phyloP scores from a whole-genome alignment of 2,113 vertebrate species.

The Salvator merianae region DNA sequence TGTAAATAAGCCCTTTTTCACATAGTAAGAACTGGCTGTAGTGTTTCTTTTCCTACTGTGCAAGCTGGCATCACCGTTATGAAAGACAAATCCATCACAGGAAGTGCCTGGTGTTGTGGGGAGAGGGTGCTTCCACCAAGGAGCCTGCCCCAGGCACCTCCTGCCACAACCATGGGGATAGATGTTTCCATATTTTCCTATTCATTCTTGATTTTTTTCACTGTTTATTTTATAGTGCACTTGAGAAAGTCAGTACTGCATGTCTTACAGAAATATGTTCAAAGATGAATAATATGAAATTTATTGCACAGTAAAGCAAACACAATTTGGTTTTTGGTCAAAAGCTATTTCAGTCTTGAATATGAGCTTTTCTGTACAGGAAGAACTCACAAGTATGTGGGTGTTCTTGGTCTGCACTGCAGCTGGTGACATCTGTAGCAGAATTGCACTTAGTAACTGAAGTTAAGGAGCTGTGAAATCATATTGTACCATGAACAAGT shows the following conservation, averaged over 20 bases:
- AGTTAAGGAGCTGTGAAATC: constrained; percentile 62
- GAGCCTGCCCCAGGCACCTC: too few relatives aligned
- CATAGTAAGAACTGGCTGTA: too few relatives aligned
- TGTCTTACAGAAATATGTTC: neutral
- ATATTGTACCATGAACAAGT: constrained; percentile 34
- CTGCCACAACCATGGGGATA: too few relatives aligned
- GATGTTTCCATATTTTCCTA: neutral
- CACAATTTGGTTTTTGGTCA: constrained; percentile 12
- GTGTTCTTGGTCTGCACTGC: constrained; percentile 23
- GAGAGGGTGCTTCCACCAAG: too few relatives aligned
- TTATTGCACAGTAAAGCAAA: neutral
- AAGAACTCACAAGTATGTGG: constrained; percentile 14
- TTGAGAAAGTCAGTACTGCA: too few relatives aligned
- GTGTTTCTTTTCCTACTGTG: too few relatives aligned
- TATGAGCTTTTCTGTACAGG: neutral
- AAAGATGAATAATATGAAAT: neutral
- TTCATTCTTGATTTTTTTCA: neutral
- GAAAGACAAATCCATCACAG: too few relatives aligned
- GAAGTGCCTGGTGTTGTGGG: too few relatives aligned
- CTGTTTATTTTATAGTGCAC: neutral
- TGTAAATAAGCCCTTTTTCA: too few relatives aligned
- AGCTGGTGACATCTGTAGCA: constrained; percentile 30
- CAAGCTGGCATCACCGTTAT: too few relatives aligned
- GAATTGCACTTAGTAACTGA: constrained; percentile 44
- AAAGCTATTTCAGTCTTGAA: constrained; percentile 43